Evolutionary conservation across 2,113 vertebrate species (phyloP).

Genomic region (Chiloscyllium plagiosum): DNA sequence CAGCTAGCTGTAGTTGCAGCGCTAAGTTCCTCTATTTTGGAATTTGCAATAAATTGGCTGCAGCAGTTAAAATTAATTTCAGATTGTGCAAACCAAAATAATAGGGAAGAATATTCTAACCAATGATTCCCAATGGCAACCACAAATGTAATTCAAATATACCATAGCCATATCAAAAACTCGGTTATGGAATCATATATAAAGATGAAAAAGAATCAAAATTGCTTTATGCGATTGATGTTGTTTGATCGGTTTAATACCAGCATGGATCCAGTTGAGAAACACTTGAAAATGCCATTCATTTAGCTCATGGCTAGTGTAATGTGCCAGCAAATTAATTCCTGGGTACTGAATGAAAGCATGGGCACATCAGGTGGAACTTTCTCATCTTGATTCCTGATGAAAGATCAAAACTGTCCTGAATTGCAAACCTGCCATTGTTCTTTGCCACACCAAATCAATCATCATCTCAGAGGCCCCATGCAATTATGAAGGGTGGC

Average conservation of each 20-base stretch:
- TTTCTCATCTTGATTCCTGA: too few relatives aligned
- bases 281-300: neutral
- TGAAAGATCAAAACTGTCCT: too few relatives aligned
- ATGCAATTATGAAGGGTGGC: too few relatives aligned
- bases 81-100: neutral
- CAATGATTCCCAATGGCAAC: neutral
- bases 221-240: neutral
- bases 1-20: neutral
- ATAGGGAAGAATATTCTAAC: neutral
- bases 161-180: neutral
- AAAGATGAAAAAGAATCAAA: neutral
- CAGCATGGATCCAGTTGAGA: neutral
- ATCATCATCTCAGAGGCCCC: too few relatives aligned
- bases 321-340: neutral
- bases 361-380: neutral
- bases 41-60: neutral
- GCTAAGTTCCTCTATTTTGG: neutral
- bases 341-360: neutral
- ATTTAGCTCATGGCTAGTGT: neutral
- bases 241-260: neutral
- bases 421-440: too few relatives aligned
- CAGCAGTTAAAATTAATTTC: neutral
- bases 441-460: too few relatives aligned
- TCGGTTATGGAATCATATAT: neutral
- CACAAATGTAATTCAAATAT: neutral